phyloP scores from a whole-genome alignment of 2,113 vertebrate species.

The Phalacrocorax carbo region DNA sequence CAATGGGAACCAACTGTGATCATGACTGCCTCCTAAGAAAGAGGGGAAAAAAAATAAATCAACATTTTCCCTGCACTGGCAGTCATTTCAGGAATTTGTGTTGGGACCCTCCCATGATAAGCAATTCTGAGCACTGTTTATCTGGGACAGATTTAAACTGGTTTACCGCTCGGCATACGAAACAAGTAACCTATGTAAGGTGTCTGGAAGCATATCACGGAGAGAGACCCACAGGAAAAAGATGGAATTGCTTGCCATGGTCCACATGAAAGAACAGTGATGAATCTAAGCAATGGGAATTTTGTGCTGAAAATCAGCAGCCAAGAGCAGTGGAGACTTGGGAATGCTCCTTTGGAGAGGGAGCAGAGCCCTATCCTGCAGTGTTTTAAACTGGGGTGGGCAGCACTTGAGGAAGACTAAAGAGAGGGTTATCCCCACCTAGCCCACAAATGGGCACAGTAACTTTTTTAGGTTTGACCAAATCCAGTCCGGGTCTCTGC shows the following conservation, averaged over 20 bases:
- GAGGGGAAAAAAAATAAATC: background rate
- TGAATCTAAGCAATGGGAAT: background rate
- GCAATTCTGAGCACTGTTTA: background rate
- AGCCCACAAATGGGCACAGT: background rate
- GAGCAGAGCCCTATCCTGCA: background rate
- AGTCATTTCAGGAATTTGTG: conserved; percentile 1
- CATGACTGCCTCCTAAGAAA: conserved; percentile 13
- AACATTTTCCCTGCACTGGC: background rate
- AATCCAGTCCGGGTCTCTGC: background rate
- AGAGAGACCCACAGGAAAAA: background rate
- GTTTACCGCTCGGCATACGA: background rate
- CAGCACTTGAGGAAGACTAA: background rate
- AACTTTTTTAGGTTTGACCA: background rate
- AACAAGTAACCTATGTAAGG: background rate
- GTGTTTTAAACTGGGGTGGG: background rate
- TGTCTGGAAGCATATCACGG: background rate
- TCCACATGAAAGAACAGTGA: background rate
- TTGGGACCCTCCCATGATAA: background rate
- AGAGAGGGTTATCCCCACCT: background rate
- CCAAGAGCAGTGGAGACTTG: background rate
- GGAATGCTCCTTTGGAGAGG: background rate
- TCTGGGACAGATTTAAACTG: background rate
- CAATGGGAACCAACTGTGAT: background rate
- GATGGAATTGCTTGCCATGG: background rate
- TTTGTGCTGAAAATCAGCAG: background rate